phyloP scores from a whole-genome alignment of 2,888 invertebrate genomes.

The Sussaba pulchella region DNA sequence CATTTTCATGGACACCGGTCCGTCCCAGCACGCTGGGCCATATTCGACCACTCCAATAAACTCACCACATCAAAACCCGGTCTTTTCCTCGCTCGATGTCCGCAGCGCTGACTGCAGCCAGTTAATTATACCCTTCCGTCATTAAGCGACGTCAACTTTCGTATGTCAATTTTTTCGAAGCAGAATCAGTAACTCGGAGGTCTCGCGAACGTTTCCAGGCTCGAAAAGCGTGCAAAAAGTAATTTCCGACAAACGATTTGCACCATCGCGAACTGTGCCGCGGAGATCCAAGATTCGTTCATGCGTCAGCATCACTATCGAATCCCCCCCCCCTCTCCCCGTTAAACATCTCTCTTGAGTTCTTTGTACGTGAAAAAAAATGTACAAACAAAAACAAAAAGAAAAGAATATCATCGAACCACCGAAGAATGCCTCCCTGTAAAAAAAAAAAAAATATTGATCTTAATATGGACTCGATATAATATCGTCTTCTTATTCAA shows the following conservation, averaged over 20 bases:
- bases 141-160: conserved; percentile 57
- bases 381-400: too few relatives aligned
- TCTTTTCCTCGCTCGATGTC: conserved; percentile 11
- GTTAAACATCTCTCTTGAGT: conserved; percentile 49
- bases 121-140: conserved; percentile 62
- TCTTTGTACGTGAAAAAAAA: too few relatives aligned
- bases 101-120: conserved; percentile 25
- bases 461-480: conserved; percentile 70
- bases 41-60: neutral
- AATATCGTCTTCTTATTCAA: conserved; percentile 64
- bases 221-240: conserved; percentile 59
- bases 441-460: conserved; percentile 50
- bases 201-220: conserved; percentile 30
- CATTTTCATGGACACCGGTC: neutral
- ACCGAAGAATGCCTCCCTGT: conserved; percentile 46
- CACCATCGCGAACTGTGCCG: conserved; percentile 57
- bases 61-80: neutral
- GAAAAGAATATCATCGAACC: conserved; percentile 53
- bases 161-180: conserved; percentile 57
- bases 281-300: conserved; percentile 18
- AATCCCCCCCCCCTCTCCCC: conserved; percentile 58
- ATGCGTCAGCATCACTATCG: conserved; percentile 38
- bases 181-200: conserved; percentile 18
- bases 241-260: conserved; percentile 50
- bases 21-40: neutral